phyloP scores from a whole-genome alignment of 2,113 vertebrate species.

The Crotalus viridis region DNA sequence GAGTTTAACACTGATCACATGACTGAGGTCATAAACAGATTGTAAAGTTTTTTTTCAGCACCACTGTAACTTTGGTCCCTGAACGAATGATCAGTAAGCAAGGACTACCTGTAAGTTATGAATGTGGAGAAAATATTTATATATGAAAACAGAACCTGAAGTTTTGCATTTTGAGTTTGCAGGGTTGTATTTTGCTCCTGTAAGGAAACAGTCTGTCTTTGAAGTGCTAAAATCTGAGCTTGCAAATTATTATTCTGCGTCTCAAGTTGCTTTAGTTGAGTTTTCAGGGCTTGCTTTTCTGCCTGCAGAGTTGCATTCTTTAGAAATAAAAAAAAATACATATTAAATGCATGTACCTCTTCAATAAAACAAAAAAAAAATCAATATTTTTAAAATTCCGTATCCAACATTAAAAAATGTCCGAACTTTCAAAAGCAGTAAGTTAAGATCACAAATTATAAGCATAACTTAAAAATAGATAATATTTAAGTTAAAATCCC shows the following conservation, averaged over 20 bases:
- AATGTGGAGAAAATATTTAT: not conserved
- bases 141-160: conserved; percentile 81
- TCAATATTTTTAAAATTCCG: not conserved
- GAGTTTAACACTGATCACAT: not conserved
- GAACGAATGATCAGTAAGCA: not conserved
- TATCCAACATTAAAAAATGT: not conserved
- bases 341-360: not conserved
- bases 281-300: conserved; percentile 93
- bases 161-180: conserved; percentile 95
- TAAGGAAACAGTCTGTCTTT: conserved; percentile 89
- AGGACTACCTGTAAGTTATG: not conserved
- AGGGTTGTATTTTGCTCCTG: conserved; percentile 95
- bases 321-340: conserved; percentile 26
- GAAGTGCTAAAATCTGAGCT: conserved; percentile 93
- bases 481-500: not conserved
- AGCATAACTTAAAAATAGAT: not conserved
- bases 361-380: not conserved
- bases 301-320: conserved; percentile 98
- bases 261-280: conserved; percentile 93
- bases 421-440: not conserved
- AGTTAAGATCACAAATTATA: not conserved
- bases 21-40: not conserved
- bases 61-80: not conserved
- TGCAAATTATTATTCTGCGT: conserved; percentile 93
- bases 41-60: not conserved